Evolutionary conservation across 2,888 invertebrate genomes (phyloP).

Genomic region (Cinara cedri): DNA sequence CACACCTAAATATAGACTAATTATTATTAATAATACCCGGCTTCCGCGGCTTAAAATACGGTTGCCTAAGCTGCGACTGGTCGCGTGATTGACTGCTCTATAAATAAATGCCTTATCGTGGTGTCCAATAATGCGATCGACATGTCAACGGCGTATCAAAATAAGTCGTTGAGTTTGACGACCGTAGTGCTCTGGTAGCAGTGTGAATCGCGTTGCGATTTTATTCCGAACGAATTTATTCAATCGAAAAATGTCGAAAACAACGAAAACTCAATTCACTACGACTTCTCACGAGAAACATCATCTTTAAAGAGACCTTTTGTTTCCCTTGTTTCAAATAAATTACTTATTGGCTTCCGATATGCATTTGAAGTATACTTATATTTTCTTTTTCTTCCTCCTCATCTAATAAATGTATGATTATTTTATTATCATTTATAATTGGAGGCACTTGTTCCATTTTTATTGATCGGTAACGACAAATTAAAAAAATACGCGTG

Average conservation of each 20-base stretch:
- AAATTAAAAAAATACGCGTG: conserved; percentile 13
- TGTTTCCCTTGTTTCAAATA: conserved; percentile 16
- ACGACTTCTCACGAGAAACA: too few species aligned
- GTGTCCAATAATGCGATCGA: conserved; percentile 1
- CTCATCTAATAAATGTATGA: conserved; percentile 17
- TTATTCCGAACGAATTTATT: conserved; percentile 16
- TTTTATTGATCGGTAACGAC: conserved; percentile 6
- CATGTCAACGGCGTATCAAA: not conserved
- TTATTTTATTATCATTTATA: conserved; percentile 23
- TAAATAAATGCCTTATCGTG: conserved; percentile 8
- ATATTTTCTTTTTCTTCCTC: not conserved
- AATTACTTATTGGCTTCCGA: conserved; percentile 6
- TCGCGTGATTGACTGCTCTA: too few species aligned
- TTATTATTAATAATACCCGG: too few species aligned
- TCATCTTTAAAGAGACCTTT: conserved; percentile 7
- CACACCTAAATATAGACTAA: too few species aligned
- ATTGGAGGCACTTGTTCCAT: conserved; percentile 13
- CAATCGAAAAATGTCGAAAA: conserved; percentile 10
- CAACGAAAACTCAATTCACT: not conserved
- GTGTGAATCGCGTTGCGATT: conserved; percentile 19
- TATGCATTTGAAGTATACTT: too few species aligned
- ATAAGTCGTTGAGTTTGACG: not conserved
- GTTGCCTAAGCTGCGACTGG: too few species aligned
- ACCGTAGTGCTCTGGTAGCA: conserved; percentile 10
- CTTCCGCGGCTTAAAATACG: too few species aligned